Evolutionary conservation across 2,888 invertebrate genomes (phyloP), one percentile per base, ranked within the genome.

Genomic region (Spodoptera picta): DNA sequence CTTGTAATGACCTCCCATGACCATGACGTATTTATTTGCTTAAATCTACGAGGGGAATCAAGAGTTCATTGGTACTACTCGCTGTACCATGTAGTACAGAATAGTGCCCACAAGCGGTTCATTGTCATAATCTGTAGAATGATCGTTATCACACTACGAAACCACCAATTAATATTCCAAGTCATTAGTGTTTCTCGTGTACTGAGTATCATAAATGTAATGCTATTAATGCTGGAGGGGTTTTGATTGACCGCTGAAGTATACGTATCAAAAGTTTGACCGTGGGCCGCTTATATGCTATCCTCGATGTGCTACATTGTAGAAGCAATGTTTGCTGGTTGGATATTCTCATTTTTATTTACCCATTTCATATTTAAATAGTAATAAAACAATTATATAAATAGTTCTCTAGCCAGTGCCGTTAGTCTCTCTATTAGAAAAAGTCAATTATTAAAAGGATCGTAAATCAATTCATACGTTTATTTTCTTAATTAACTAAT

Each of bases 21-120:
- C 83, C 81, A 73, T 84, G 83, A 79, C 69, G 81, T 79, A 68
- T 75, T 68, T 79, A 68, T 75, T 68, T 69, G 70, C 69, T 81
- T 78, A 76, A 73, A 73, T 77, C 64, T 71, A 53, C 71, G 67
- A 55, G 58, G 45, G 14, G 68, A 73, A 63, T 68, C 69, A 69
- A 76, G 78, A 84, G 83, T 84, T 85, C 81, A 83, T 82, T 83
- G 83, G 75, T 81, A 77, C 76, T 74, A 75, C 51, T 57, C 60
- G 55, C 51, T 55, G 14, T 68, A 62, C 7, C 49, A 69, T 69
- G 50, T 75, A 70, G 69, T 72, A 71, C 64, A 74, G 57, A 76
- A 79, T 80, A 70, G 61, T 74, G 67, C 66, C 74, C 79, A 67
- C 64, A 66, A 59, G 61, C 62, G 73, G 73, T 82, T 76, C 68